Percentiles rank a stretch among this genome's conserved stretches.
These are phyloP conservation scores for Upupa epops DNA, from an alignment of 2,113 vertebrate genomes.

Conservation along the genomic window DNA sequence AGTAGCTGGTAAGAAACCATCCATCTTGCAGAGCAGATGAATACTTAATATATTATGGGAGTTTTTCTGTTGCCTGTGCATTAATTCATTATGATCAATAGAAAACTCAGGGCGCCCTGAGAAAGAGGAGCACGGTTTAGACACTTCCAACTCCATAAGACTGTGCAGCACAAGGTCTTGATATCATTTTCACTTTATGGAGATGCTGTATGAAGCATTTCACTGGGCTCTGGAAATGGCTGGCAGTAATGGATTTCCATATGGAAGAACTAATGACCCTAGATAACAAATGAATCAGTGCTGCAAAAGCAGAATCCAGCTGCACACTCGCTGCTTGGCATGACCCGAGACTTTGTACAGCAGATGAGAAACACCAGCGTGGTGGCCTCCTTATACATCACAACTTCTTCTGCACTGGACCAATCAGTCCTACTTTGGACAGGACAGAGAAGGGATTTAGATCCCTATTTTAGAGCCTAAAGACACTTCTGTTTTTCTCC, in stretches of 20 bases:
- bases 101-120: neutral
- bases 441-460: neutral
- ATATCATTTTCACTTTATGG: neutral
- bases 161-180: neutral
- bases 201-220: neutral
- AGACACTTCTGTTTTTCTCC: neutral
- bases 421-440: neutral
- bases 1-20: conserved; percentile 25
- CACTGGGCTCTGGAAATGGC: neutral
- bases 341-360: neutral
- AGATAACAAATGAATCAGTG: neutral
- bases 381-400: neutral
- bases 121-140: neutral
- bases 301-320: neutral
- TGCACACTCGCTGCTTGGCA: neutral
- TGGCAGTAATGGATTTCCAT: neutral
- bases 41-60: conserved; percentile 2
- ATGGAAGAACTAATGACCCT: neutral
- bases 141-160: neutral
- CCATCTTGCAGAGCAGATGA: conserved; percentile 46
- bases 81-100: neutral
- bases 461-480: neutral
- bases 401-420: neutral
- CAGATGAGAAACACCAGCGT: neutral
- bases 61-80: neutral